phyloP scores from a whole-genome alignment of 2,888 invertebrate species.

The Tetragnatha montana region DNA sequence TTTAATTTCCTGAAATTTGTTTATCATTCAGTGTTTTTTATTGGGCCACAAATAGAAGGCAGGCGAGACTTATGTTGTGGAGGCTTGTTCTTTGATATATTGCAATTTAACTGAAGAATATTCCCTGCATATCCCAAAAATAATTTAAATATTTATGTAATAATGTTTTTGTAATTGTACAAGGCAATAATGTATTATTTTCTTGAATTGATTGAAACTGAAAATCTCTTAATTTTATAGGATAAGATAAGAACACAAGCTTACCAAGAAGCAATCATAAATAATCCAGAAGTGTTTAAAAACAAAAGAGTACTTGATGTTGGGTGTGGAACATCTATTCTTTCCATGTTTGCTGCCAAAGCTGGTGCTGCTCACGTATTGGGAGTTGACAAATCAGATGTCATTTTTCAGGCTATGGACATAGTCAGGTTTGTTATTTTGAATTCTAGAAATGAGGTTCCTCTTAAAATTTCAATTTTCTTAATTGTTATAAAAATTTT shows the following conservation, averaged over 20 bases:
- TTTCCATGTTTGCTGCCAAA: slow-evolving; percentile 91
- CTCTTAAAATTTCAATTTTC: neutral
- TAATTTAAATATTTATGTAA: no score
- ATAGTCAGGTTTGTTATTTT: slow-evolving; percentile 75
- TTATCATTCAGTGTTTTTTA: no score
- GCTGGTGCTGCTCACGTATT: slow-evolving; percentile 89
- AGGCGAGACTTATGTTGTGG: no score
- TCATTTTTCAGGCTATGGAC: slow-evolving; percentile 78
- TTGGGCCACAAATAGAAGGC: no score
- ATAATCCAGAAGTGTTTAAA: slow-evolving; percentile 83
- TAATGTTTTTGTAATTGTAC: neutral
- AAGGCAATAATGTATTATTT: slow-evolving; percentile 5
- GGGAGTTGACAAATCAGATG: slow-evolving; percentile 78
- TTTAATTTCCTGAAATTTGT: no score
- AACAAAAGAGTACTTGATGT: slow-evolving; percentile 83
- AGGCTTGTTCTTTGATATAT: no score
- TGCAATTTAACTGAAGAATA: no score
- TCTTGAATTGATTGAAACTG: neutral
- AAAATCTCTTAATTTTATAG: slow-evolving; percentile 77
- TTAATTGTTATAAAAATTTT: no score
- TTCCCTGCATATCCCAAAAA: neutral
- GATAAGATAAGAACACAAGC: slow-evolving; percentile 90
- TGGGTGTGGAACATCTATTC: slow-evolving; percentile 82
- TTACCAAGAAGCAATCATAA: slow-evolving; percentile 88
- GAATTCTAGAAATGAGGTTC: neutral